These are phyloP conservation scores for Notamacropus eugenii DNA, from an alignment of 2,797 vertebrate species.

Conservation along the genomic window DNA sequence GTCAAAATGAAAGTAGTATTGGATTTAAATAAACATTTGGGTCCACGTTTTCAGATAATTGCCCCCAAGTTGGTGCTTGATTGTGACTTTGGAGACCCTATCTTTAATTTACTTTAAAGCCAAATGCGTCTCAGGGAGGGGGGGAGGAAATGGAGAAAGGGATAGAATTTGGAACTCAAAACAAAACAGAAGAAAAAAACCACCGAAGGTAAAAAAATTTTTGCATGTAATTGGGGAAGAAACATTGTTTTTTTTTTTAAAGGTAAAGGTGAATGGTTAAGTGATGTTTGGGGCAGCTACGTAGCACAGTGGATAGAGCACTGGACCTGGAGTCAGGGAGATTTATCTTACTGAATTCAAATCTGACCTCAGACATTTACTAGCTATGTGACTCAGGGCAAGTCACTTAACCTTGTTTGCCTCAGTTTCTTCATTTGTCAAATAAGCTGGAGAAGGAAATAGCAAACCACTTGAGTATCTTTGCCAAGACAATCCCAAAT, in stretches of 20 bases:
- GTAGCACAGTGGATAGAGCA: not conserved
- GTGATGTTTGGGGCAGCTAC: not conserved
- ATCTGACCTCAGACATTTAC: not conserved
- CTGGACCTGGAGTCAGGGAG: not conserved
- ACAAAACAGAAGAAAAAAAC: not conserved
- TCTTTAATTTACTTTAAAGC: not conserved
- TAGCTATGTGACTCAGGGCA: not conserved
- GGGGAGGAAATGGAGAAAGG: not conserved
- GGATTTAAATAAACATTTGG: conserved; percentile 13
- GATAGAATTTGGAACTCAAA: not conserved
- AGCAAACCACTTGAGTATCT: too few species aligned
- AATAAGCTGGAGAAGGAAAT: not conserved
- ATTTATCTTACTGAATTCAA: not conserved
- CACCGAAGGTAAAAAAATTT: not conserved
- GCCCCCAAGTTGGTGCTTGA: not conserved
- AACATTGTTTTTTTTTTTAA: not conserved
- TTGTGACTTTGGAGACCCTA: not conserved
- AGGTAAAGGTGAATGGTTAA: not conserved
- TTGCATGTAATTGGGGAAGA: not conserved
- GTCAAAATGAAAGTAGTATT: not conserved
- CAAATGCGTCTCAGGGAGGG: not conserved
- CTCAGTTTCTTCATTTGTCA: not conserved
- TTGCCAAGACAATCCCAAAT: not conserved
- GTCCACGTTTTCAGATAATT: conserved; percentile 34
- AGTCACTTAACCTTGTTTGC: not conserved